These are phyloP conservation scores for Acrobasis suavella DNA, from an alignment of 2,888 invertebrate genomes.

Conservation along the genomic window DNA sequence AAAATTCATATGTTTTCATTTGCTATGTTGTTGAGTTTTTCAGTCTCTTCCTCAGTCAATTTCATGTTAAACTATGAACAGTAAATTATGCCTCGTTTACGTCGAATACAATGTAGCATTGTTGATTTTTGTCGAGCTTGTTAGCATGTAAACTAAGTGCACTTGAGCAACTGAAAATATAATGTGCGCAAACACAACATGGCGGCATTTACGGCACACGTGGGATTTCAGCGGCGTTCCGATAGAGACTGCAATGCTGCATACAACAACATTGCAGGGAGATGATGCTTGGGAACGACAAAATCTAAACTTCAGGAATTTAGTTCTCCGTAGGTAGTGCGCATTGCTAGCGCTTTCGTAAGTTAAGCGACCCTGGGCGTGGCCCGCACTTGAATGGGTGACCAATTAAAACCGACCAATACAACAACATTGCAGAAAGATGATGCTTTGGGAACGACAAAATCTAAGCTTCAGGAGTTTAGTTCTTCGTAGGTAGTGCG, in stretches of 20 bases:
- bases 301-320: no score
- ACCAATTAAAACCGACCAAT: no score
- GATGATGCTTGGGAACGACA: no score
- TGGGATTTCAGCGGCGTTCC: conserved; percentile 6
- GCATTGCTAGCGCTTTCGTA: no score
- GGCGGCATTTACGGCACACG: not conserved
- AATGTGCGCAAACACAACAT: conserved; percentile 12
- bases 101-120: not conserved
- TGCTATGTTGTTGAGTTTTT: not conserved
- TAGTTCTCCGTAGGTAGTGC: no score
- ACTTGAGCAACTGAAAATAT: conserved; percentile 16
- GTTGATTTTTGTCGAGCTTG: conserved; percentile 13
- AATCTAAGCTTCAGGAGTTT: no score
- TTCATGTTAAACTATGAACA: not conserved
- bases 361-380: no score
- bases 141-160: conserved; percentile 17
- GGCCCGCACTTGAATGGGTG: no score
- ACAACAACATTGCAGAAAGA: not conserved
- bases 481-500: no score
- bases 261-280: conserved; percentile 3
- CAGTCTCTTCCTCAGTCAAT: not conserved
- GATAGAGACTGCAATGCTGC: conserved; percentile 15
- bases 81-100: not conserved
- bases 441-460: no score
- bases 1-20: not conserved